phyloP scores from a whole-genome alignment of 2,797 vertebrate genomes.

The Darevskia nairensis region DNA sequence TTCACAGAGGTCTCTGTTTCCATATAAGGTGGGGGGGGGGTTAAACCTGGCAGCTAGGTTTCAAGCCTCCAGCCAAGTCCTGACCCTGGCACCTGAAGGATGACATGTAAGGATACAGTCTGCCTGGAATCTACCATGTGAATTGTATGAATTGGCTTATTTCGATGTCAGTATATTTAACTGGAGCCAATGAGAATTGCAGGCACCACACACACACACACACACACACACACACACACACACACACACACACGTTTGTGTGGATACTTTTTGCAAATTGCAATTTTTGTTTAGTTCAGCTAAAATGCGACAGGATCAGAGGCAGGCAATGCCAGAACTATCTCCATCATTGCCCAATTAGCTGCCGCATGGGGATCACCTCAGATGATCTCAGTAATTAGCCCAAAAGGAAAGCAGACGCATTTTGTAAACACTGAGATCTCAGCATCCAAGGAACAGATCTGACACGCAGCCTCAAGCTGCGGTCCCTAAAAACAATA shows the following conservation, averaged over 20 bases:
- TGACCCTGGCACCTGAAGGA: background rate
- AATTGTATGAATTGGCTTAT: background rate
- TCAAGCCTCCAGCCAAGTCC: background rate
- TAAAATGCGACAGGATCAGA: background rate
- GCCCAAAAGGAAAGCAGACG: slow-evolving; percentile 20
- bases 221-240: no score
- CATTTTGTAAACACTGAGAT: slow-evolving; percentile 28
- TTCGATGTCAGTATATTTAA: background rate
- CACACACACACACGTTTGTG: no score
- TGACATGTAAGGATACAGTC: background rate
- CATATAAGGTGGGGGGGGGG: no score
- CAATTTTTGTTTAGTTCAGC: slow-evolving; percentile 14
- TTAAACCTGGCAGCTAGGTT: background rate
- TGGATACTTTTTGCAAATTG: background rate
- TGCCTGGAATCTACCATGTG: background rate
- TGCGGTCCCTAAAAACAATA: slow-evolving; percentile 52
- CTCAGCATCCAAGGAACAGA: slow-evolving; percentile 41
- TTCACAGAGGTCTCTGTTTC: background rate
- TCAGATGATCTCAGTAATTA: slow-evolving; percentile 43
- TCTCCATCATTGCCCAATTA: slow-evolving; percentile 30
- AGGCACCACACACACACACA: background rate
- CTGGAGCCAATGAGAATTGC: background rate
- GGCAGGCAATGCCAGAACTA: background rate
- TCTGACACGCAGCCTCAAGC: slow-evolving; percentile 43
- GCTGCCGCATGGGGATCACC: slow-evolving; percentile 20